These are phyloP conservation scores for Smittia sp. DNA, from an alignment of 2,888 invertebrate species.

Conservation along the genomic window DNA sequence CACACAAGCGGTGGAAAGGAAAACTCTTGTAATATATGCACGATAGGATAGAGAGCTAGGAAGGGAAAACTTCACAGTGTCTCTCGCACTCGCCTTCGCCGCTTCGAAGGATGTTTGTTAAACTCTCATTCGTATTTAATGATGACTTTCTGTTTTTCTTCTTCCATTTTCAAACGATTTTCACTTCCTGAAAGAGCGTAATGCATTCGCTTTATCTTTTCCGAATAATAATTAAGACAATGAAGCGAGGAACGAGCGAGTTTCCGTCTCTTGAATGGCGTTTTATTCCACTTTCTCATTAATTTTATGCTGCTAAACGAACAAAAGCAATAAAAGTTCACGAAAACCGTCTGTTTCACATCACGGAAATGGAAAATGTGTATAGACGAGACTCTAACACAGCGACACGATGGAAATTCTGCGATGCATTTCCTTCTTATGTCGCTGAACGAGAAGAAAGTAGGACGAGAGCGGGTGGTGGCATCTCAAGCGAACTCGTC, in stretches of 20 bases:
- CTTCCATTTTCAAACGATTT: constrained; percentile 21
- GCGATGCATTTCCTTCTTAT: constrained; percentile 30
- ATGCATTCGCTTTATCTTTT: background rate
- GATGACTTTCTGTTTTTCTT: constrained; percentile 31
- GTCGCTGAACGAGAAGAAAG: background rate
- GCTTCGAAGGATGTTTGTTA: constrained; percentile 7
- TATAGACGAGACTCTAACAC: constrained; percentile 13
- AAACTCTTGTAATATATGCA: background rate
- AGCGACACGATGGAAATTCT: constrained; percentile 5
- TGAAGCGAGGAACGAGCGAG: background rate
- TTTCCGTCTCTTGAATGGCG: background rate
- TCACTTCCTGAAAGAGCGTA: constrained; percentile 6
- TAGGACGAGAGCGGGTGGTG: background rate
- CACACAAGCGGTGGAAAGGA: background rate
- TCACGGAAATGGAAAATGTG: constrained; percentile 30
- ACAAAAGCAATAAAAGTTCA: constrained; percentile 8
- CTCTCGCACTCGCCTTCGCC: background rate
- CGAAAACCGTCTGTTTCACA: background rate
- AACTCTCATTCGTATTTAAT: constrained; percentile 33
- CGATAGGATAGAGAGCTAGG: background rate
- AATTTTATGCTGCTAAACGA: background rate
- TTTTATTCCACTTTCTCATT: background rate
- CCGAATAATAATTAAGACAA: background rate
- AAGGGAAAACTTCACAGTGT: background rate
- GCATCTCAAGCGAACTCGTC: constrained; percentile 1